phyloP scores from a whole-genome alignment of 2,888 invertebrate species.

The Melinopterus prodromus region DNA sequence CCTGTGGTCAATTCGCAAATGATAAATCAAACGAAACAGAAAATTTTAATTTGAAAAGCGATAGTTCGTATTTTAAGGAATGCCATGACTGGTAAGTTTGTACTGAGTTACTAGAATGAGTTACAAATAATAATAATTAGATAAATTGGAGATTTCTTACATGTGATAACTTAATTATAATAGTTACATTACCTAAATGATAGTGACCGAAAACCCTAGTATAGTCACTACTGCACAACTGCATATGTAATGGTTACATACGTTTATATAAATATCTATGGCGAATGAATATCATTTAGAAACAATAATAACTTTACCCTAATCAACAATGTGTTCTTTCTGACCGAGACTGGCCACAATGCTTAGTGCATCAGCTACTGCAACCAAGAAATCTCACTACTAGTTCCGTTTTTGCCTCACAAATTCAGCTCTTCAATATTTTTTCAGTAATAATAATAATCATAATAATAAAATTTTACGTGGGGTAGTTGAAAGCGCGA shows the following conservation, averaged over 20 bases:
- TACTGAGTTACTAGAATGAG: no score
- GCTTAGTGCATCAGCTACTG: conserved; percentile 55
- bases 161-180: conserved; percentile 28
- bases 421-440: neutral
- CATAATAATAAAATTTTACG: neutral
- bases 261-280: conserved; percentile 55
- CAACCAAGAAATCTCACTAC: conserved; percentile 46
- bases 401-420: neutral
- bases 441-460: conserved; percentile 14
- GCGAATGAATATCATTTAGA: conserved; percentile 55
- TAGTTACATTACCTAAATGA: conserved; percentile 43
- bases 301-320: conserved; percentile 57
- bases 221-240: conserved; percentile 54
- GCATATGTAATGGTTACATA: conserved; percentile 47
- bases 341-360: conserved; percentile 38
- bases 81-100: no score
- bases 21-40: no score
- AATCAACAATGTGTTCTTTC: conserved; percentile 55
- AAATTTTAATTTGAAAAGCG: no score
- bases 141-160: conserved; percentile 26
- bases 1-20: no score
- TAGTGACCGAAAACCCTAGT: conserved; percentile 49
- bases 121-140: neutral
- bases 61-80: no score
- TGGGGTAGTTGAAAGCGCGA: no score